A percentile compares a stretch with the other conserved stretches of the same genome.
phyloP scores from a whole-genome alignment of 2,888 invertebrate species.

The Nezara viridula region DNA sequence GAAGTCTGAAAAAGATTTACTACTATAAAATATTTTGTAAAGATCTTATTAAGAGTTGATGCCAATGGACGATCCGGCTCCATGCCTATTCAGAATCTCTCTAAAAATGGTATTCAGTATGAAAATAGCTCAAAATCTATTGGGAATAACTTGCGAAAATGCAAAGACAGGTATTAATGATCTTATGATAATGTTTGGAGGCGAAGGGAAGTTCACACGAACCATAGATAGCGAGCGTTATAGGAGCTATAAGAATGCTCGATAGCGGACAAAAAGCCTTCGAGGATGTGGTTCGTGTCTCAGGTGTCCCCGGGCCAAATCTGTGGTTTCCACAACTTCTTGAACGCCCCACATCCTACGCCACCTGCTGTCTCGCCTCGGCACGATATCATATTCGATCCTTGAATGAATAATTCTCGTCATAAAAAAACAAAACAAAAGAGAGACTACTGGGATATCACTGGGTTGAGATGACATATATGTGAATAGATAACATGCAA shows the following conservation, averaged over 20 bases:
- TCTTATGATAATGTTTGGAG: background rate
- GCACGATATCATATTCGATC: background rate
- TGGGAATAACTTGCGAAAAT: too few species aligned
- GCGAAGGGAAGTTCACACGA: background rate
- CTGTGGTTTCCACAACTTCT: slow-evolving; percentile 43
- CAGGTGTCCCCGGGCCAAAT: slow-evolving; percentile 20
- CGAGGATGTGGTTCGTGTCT: slow-evolving; percentile 38
- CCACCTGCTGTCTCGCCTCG: background rate
- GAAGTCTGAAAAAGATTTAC: too few species aligned
- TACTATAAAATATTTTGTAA: too few species aligned
- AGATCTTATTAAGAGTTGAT: too few species aligned
- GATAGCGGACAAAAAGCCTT: slow-evolving; percentile 27
- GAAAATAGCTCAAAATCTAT: too few species aligned
- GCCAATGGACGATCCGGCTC: too few species aligned
- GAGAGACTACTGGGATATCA: background rate
- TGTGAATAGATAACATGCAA: background rate
- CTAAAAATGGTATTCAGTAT: too few species aligned
- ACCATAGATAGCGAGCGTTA: background rate
- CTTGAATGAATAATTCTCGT: background rate
- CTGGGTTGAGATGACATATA: background rate
- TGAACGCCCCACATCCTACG: slow-evolving; percentile 4
- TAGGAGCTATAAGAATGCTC: background rate
- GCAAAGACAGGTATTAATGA: too few species aligned
- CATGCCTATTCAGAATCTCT: too few species aligned
- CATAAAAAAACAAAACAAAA: background rate